Evolutionary conservation across 2,113 vertebrate genomes (phyloP).

Genomic region (Zosterops borbonicus): DNA sequence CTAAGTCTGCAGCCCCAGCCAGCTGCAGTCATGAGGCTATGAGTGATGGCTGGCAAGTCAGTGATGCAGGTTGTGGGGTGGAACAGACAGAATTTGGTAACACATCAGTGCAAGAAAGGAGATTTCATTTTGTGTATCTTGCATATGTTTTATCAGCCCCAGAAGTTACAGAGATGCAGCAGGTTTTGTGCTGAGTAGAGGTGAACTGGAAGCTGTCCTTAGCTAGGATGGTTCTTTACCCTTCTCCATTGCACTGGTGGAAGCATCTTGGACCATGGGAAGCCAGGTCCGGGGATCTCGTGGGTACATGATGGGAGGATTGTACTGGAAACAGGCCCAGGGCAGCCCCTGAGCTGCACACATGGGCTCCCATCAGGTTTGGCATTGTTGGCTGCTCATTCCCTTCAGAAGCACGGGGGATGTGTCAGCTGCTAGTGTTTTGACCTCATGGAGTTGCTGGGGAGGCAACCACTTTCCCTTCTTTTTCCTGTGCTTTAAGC

Average conservation of each 20-base stretch:
- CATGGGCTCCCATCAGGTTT: not conserved
- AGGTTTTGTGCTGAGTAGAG: not conserved
- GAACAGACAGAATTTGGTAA: not conserved
- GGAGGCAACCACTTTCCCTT: not conserved
- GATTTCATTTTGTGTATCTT: not conserved
- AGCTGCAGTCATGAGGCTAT: not conserved
- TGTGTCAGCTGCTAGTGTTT: not conserved
- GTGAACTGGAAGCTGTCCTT: not conserved
- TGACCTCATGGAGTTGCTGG: not conserved
- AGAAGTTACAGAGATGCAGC: not conserved
- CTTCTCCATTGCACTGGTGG: not conserved
- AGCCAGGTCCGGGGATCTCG: not conserved
- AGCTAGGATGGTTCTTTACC: not conserved
- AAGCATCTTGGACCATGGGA: not conserved
- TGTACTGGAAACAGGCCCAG: not conserved
- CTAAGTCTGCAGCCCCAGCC: not conserved
- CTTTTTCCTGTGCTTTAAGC: not conserved
- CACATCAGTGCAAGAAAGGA: accelerated
- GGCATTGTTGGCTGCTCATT: not conserved
- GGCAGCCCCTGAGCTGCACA: not conserved
- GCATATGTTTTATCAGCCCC: not conserved
- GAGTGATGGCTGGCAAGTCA: not conserved
- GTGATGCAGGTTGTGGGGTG: not conserved
- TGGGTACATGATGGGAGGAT: accelerated
- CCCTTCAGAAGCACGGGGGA: not conserved